Evolutionary conservation across 2,888 invertebrate genomes (phyloP), one percentile per base, ranked within the genome.

Genomic region (Panopea generosa): DNA sequence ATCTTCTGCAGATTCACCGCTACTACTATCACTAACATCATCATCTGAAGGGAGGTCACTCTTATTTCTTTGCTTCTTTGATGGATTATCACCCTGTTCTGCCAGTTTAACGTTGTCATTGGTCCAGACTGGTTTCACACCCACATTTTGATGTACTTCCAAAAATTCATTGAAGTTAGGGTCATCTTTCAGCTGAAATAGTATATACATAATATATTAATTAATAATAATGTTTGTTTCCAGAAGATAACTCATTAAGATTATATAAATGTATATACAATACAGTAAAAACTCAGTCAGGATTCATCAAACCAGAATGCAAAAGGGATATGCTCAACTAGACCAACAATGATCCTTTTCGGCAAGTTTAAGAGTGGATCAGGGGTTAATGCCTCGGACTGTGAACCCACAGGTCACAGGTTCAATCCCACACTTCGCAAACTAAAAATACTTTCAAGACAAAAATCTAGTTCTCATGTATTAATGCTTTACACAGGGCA

Each of bases 81-180:
- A 11, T 33, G 11, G 2, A 29, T 66, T 71, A 61, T 71, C 78
- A 11, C 50, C 69, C 26, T 75, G 63, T 2, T 50, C 71, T 1
- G 52, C 70, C 24, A 73, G 69, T 40, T 63, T 53, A 24, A 40
- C 55, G 27, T 85, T 86, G 87, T 95, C 95, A 89, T 95, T 95
- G 22, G 91, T 93, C 95, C 95, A 95, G 0, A 89, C 69, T 24
- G 92, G 50, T 93, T 90, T 90, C 1, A 62, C 77, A 6, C 76
- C 55, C 7, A 80, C 67, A 74, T 94, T 95, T 55, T 95, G 94
- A 92, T 98, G 97, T n/a, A 95, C 95, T 92, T 96, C 95, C 91
- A 98, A 94, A 91, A 97, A 99, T 92, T 98, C 98, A 77, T 95
- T 94, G 93, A 99, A 98, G 57, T 96, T 93, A 27, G 97, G 96